Base-by-base conservation (phyloP, 2,113 vertebrate species). In the Apodemus speciosus region DNA sequence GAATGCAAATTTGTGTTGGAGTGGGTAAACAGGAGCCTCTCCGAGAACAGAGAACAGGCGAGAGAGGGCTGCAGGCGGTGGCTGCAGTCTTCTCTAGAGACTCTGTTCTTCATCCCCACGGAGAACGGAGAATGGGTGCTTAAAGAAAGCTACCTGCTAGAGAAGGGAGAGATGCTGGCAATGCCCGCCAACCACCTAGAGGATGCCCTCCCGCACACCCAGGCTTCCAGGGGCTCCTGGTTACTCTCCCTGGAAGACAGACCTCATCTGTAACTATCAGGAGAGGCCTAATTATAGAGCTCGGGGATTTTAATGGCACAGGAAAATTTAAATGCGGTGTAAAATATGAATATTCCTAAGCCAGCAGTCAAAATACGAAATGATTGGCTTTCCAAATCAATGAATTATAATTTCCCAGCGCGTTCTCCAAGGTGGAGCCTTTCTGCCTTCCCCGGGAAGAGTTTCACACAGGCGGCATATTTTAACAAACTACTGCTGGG, bases 231-330 rank as follows among this genome's bases (percentile, higher is more conserved):
- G 97, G 94, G 85, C 94, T 96, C 86, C 75, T 77, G 94, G 72
- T 95, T 66, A 21, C 72, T 95, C 96, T 97, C 93, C 64, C 95
- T 97, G 93, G 96, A 97, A 97, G 95, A 92, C 97, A 98, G 98
- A 96, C 96, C 95, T 97, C 98, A 98, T 97, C 98, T 97, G 97
- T 98, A 98, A 97, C 97, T 97, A 97, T 97, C 98, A 98, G 97
- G 96, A 98, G 97, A 98, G 97, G 97, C 98, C 98, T 98, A 98
- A 98, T 98, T 98, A 98, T 97, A 97, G 98, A 98, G 97, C 98
- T 96, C 91, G 76, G 97, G 97, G 98, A 98, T 98, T 98, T 98
- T 98, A 98, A 98, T 98, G 98, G 98, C 98, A 97, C 97, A 91
- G 96, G 98, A 97, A 98, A 98, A 98, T 98, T 98, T 98, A 98